Evolutionary conservation across 2,888 invertebrate species (phyloP), one percentile per base, ranked within the genome.

Genomic region (Pedicia rivosa): DNA sequence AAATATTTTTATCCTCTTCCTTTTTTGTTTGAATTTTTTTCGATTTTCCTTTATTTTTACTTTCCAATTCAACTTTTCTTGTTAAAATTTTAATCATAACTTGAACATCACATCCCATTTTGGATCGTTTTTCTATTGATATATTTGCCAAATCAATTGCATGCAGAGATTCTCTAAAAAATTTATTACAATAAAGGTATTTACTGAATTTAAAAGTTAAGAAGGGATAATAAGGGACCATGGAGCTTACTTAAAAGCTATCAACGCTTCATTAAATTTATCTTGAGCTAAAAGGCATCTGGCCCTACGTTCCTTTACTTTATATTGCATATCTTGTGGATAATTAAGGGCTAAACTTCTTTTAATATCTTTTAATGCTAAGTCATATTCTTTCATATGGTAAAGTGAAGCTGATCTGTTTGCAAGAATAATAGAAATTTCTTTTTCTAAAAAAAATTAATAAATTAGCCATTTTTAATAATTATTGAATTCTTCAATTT

Each of bases 331-430:
- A 42, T 81, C 72, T 29, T 66, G 62, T 1, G 86, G 83, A 51
- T 86, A 87, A 8, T 70, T 72, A 4, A 70, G 55, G 8, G 68
- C 58, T 2, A 78, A 53, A 10, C 79, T 72, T 38, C 77, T 67
- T 34, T 72, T 65, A n/a, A 80, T 74, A 50, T 88, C 87, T 7
- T 68, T 63, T 26, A 88, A 53, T 0, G 78, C 70, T 31, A 73
- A 66, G 43, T 76, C 69, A 51, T 70, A 74, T 44, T 72, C 70
- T 41, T 74, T 64, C 53, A 83, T 55, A 49, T 83, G 80, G 50
- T 78, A 80, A 25, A 83, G 64, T 0, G 78, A 70, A 1, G 87
- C 87, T 20, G 87, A 86, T 8, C 87, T 70, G 55, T 87, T 88
- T 1, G 82, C 84, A 45, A 78, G 63, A 5, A 80, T 64, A 27